A percentile compares a stretch with the other conserved stretches of the same genome.
Evolutionary conservation across 2,113 vertebrate species (phyloP).

Genomic region (Chionomys nivalis): DNA sequence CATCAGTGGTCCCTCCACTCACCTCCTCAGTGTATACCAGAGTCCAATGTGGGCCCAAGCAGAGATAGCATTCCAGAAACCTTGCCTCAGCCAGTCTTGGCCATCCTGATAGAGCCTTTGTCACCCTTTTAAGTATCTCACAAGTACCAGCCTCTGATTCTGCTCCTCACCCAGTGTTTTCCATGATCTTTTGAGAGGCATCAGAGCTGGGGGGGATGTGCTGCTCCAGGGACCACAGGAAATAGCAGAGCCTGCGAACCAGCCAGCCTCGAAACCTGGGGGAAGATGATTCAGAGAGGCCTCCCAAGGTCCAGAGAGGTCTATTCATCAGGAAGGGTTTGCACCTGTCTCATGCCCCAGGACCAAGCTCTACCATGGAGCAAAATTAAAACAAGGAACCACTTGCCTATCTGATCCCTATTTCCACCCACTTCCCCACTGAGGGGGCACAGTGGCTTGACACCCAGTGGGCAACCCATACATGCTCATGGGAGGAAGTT

Average conservation of each 20-base stretch:
- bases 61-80: conserved; percentile 15
- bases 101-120: background rate
- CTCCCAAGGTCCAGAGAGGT: background rate
- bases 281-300: background rate
- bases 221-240: conserved; percentile 78
- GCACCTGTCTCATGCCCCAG: background rate
- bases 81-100: background rate
- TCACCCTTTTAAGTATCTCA: background rate
- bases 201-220: background rate
- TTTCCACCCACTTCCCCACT: background rate
- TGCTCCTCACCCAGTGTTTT: conserved; percentile 80
- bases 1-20: background rate
- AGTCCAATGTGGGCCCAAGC: background rate
- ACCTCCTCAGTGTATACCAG: background rate
- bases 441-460: background rate
- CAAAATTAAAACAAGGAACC: background rate
- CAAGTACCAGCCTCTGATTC: background rate
- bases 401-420: background rate
- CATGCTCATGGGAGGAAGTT: background rate
- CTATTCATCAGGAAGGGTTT: background rate
- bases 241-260: conserved; percentile 84
- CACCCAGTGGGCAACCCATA: background rate
- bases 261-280: conserved; percentile 89
- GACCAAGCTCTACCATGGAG: background rate
- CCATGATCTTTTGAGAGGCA: conserved; percentile 67